Conservation (phyloP, 53 echinoderm and acorn worm genomes). For the Arbacia lixula region DNA sequence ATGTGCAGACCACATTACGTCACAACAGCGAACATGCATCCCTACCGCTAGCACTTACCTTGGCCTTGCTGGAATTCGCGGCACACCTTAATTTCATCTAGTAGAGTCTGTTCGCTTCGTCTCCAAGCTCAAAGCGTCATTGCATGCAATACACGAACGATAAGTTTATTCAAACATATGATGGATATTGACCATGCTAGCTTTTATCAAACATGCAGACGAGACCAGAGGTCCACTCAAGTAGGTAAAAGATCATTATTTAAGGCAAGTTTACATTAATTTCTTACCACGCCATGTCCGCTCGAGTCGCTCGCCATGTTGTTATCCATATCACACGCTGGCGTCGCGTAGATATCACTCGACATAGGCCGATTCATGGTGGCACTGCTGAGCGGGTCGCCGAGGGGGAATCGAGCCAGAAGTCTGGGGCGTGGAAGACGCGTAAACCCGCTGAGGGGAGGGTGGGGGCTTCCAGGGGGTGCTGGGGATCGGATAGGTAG, state of each 20-base stretch:
- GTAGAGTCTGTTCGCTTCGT: no score
- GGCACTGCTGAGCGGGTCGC: neutral
- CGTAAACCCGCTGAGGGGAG: neutral
- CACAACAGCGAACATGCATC: no score
- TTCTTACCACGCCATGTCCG: constrained; percentile 27
- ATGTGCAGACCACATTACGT: no score
- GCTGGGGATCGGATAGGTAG: no score
- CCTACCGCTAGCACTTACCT: no score
- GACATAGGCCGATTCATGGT: constrained; percentile 1
- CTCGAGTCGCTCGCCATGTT: constrained; percentile 19
- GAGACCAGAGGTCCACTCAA: neutral
- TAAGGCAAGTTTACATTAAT: neutral
- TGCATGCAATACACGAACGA: no score
- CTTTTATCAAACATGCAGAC: neutral
- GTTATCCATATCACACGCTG: constrained; percentile 34
- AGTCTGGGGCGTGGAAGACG: neutral
- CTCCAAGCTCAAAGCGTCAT: no score
- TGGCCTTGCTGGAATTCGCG: no score
- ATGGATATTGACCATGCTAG: no score
- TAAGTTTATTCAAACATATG: no score
- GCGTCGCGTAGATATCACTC: constrained; percentile 31
- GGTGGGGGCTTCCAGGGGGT: neutral
- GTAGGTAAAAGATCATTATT: no score
- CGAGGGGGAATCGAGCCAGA: neutral
- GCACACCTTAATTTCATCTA: no score